These are phyloP conservation scores for Temnothorax rugatulus DNA, from an alignment of 2,888 invertebrate species.

Conservation along the genomic window DNA sequence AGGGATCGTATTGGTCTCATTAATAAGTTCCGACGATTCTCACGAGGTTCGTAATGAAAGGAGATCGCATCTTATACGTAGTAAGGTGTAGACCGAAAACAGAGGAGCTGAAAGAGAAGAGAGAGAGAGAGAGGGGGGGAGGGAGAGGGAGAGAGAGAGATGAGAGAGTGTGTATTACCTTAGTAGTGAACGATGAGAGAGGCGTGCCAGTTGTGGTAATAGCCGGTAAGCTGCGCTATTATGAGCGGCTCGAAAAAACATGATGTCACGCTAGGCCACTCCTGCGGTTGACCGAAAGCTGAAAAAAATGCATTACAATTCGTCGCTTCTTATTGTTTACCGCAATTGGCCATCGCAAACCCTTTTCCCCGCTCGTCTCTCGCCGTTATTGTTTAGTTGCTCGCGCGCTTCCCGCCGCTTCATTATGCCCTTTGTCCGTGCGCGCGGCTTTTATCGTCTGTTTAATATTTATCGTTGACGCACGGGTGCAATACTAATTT, in stretches of 20 bases:
- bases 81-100: slow-evolving; percentile 31
- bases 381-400: slow-evolving; percentile 62
- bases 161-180: slow-evolving; percentile 60
- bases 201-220: slow-evolving; percentile 78
- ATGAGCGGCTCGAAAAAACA: slow-evolving; percentile 75
- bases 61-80: neutral
- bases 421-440: slow-evolving; percentile 66
- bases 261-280: slow-evolving; percentile 78
- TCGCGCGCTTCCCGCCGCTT: slow-evolving; percentile 63
- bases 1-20: slow-evolving; percentile 16
- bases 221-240: slow-evolving; percentile 80
- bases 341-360: slow-evolving; percentile 56
- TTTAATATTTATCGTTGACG: slow-evolving; percentile 64
- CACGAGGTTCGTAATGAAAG: slow-evolving; percentile 3
- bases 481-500: slow-evolving; percentile 60
- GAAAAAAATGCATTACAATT: slow-evolving; percentile 65
- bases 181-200: slow-evolving; percentile 79
- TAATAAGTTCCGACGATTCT: slow-evolving; percentile 9
- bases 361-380: slow-evolving; percentile 22
- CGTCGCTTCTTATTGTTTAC: slow-evolving; percentile 75
- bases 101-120: slow-evolving; percentile 44
- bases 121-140: slow-evolving; percentile 49
- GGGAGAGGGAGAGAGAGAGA: slow-evolving; percentile 52
- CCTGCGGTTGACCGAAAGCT: slow-evolving; percentile 74
- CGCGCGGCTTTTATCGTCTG: slow-evolving; percentile 63